Percentiles rank a stretch among this genome's conserved stretches.
These are phyloP conservation scores for Choreutis nemorana DNA, from an alignment of 2,888 invertebrate species.

Conservation along the genomic window DNA sequence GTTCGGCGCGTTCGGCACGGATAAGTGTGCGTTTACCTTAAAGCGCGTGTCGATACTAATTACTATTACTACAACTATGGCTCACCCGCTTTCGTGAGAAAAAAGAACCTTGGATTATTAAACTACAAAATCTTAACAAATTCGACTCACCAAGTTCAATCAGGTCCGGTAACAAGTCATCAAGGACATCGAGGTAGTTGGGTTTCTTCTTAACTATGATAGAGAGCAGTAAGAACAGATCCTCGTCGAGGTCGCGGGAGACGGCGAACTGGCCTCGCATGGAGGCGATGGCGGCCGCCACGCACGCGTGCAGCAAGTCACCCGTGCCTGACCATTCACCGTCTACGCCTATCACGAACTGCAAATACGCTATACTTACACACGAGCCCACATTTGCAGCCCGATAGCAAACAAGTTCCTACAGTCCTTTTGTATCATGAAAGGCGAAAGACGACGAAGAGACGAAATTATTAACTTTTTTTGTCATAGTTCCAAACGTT, in stretches of 20 bases:
- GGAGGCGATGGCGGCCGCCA: conserved; percentile 24
- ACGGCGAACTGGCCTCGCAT: conserved; percentile 69
- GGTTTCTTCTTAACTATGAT: conserved; percentile 74
- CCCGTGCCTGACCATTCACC: conserved; percentile 31
- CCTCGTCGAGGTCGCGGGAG: conserved; percentile 74
- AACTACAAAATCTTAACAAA: too few relatives aligned
- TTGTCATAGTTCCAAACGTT: too few relatives aligned
- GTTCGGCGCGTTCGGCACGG: too few relatives aligned
- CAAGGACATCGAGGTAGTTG: conserved; percentile 36
- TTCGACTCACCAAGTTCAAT: conserved; percentile 35
- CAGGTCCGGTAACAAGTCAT: conserved; percentile 32
- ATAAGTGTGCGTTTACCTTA: too few relatives aligned
- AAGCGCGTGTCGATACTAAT: too few relatives aligned
- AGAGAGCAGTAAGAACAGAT: conserved; percentile 70
- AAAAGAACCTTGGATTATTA: too few relatives aligned
- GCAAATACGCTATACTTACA: conserved; percentile 5
- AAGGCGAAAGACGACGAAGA: too few relatives aligned
- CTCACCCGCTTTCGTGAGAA: too few relatives aligned
- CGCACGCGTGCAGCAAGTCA: conserved; percentile 21
- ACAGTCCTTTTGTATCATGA: too few relatives aligned
- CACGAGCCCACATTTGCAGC: conserved; percentile 7
- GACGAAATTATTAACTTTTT: too few relatives aligned
- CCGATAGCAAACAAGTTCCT: too few relatives aligned
- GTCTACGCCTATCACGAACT: conserved; percentile 51
- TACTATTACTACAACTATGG: too few relatives aligned